Conservation (phyloP, 2,888 invertebrate species). For the Penaeus monodon region DNA sequence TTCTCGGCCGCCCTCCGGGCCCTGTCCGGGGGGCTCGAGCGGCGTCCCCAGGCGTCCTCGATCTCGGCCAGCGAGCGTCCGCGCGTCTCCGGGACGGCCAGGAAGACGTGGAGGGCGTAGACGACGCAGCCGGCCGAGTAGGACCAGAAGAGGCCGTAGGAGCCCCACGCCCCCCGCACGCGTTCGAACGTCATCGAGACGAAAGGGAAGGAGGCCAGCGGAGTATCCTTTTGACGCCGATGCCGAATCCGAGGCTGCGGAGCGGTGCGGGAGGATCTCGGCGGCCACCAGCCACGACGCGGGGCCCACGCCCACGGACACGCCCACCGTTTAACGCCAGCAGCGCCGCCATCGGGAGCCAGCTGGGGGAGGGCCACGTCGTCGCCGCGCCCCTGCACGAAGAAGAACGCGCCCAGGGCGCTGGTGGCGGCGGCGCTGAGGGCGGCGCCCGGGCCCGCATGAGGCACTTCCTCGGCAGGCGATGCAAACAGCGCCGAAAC, state of each 20-base stretch:
- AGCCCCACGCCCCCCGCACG: not conserved
- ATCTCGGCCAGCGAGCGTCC: conserved; percentile 15
- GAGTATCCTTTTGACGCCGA: not conserved
- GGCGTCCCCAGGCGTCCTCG: not conserved
- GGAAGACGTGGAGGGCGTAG: not conserved
- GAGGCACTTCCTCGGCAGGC: not conserved
- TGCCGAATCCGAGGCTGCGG: conserved; percentile 1
- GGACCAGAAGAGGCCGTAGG: conserved; percentile 13
- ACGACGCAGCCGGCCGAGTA: conserved; percentile 3
- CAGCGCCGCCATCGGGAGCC: not conserved
- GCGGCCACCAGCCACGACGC: conserved; percentile 6
- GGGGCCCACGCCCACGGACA: conserved; percentile 7
- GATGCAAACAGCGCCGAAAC: conserved; percentile 12
- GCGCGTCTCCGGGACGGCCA: conserved; percentile 10
- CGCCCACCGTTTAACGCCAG: not conserved
- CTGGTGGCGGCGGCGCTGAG: not conserved
- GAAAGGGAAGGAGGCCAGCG: conserved; percentile 18
- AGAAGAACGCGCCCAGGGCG: conserved; percentile 7
- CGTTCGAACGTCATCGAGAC: conserved; percentile 18
- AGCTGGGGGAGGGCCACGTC: not conserved
- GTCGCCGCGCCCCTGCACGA: not conserved
- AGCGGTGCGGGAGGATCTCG: conserved; percentile 21
- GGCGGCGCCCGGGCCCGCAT: not conserved
- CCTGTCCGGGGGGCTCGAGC: no score
- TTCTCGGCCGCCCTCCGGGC: no score